Evolutionary conservation across 2,797 vertebrate species (phyloP), one percentile per base, ranked within the genome.

Genomic region (Tamandua tetradactyla): DNA sequence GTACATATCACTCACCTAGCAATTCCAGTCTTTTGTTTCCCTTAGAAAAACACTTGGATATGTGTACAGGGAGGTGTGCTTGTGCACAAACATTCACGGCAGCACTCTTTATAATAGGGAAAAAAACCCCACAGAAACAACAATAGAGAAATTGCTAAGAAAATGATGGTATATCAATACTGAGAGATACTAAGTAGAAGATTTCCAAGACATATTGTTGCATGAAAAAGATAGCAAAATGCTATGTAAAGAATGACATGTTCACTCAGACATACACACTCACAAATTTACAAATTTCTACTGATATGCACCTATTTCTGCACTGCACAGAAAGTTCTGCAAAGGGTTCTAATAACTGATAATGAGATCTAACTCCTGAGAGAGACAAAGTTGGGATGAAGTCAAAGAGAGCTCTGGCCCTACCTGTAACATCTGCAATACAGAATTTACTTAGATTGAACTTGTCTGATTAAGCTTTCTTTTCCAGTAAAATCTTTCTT

Each of bases 161-260:
- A 62, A 90, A 49, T 20, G 49, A 47, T 27, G 57, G 44, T 42
- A 44, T 79, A 85, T 59, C 57, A 20, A 91, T 37, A 66, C 52
- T 61, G 37, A 82, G 32, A 71, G 93, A 83, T 64, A 66, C 32
- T 55, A 84, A 5, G 15, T 69, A 82, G 59, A 75, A 86, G 78
- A 94, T 76, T 88, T 83, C 68, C 40, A 95, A 82, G 80, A 88
- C 8, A 75, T 13, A 6, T 52, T 59, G 44, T 10, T 76, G 22
- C 35, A 83, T 35, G 57, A 78, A 89, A 94, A 72, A 94, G 76
- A 30, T 55, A 93, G 52, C 32, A 87, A 86, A 94, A 64, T 74
- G 35, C 89, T 42, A 72, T 40, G 4, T 62, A 91, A 95, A 90
- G 62, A 22, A 66, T 74, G 64, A 75, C 75, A 79, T 23, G 15